Conservation (phyloP, 2,113 vertebrate species). For the Andinoacara biseriatus region DNA sequence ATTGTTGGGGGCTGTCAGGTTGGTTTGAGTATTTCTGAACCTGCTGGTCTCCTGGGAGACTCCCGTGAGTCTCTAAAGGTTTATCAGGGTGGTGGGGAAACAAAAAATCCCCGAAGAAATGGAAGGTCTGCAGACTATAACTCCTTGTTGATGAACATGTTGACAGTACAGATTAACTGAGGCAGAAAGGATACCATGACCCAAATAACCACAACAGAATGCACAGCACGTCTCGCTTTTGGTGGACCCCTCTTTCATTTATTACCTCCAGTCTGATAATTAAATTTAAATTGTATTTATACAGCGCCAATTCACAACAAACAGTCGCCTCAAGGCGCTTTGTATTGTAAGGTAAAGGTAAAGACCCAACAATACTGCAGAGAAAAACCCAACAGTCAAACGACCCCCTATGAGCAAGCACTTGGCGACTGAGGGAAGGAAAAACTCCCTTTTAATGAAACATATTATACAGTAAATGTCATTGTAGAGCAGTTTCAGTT, state of each 20-base stretch:
- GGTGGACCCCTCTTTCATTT: background rate
- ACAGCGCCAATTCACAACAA: no score
- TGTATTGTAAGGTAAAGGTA: no score
- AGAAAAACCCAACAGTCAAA: no score
- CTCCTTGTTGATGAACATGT: background rate
- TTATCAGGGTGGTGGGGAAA: background rate
- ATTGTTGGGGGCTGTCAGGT: background rate
- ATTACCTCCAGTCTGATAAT: background rate
- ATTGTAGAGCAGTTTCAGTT: background rate
- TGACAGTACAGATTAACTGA: background rate
- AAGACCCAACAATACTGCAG: no score
- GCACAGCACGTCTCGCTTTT: accelerated
- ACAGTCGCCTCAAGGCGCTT: no score
- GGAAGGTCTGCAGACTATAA: background rate
- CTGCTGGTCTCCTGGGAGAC: no score
- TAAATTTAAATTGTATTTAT: no score
- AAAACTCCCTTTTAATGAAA: no score
- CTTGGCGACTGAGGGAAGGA: no score
- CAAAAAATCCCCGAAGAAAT: background rate
- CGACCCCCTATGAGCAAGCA: no score
- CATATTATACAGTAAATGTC: background rate
- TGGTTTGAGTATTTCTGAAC: background rate
- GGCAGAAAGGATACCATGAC: background rate
- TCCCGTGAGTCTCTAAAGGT: background rate
- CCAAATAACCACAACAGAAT: background rate